Evolutionary conservation across 2,888 invertebrate species (phyloP), one percentile per base, ranked within the genome.

Genomic region (Cerastis rubricosa): DNA sequence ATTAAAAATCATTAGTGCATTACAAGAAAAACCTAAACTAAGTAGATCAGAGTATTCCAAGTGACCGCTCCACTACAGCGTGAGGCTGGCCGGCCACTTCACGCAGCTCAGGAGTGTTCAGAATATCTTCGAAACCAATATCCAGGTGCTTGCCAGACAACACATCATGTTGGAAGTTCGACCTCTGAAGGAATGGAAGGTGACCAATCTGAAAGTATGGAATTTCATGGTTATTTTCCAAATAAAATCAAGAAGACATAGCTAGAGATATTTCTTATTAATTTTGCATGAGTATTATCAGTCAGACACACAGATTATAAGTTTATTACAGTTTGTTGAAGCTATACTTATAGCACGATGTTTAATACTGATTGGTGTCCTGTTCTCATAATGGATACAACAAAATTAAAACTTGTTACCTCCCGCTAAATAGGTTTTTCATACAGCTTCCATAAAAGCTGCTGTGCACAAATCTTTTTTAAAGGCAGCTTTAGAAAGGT

Each of bases 41-140:
- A 83, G 70, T 80, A 85, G 81, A 86, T 94, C 89, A 96, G 78
- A 96, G 94, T 92, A 98, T 94, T 80, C 98, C 98, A 68, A 98
- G 95, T 71, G 97, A 97, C 90, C 97, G 97, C 93, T 99, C 99
- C 78, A 98, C 96, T 74, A 98, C 97, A 63, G 98, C 98, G 94
- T 99, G 99, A 8, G 99, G 99, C 83, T 98, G 98, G 19, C 98
- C 98, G 91, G 98, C 97, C 70, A 97, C 95, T 96, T 99, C 99
- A 84, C 97, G 96, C 88, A 98, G 97, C 86, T 98, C 98, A 12
- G 97, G 94, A 25, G 97, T 97, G 89, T 98, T 98, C 76, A 98
- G 97, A 86, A 98, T 97, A 91, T 99, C 99, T 91, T 98, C 97
- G 88, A 98, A 98, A 17, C 98, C 98, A 89, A 99, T 97, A 87